phyloP scores from a whole-genome alignment of 1,140 invertebrate genomes.

The Whitmania pigra region DNA sequence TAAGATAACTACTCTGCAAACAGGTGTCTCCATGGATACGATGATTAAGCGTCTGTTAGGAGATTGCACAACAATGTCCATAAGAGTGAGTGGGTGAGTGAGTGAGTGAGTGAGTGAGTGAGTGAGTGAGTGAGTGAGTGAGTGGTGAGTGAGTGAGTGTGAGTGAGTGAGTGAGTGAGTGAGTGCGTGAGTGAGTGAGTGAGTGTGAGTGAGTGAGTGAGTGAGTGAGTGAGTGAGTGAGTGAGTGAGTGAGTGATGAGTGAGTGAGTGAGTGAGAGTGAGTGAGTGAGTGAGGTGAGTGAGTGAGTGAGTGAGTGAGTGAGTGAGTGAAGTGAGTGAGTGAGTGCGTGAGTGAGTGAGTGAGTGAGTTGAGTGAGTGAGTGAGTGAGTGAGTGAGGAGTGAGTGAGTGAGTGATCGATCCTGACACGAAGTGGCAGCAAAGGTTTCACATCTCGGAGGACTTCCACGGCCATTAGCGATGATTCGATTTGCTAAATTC shows the following conservation, averaged over 20 bases:
- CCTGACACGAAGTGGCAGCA: conserved; percentile 12
- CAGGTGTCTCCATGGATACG: too few species aligned
- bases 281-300: conserved; percentile 12
- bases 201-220: conserved; percentile 10
- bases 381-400: conserved; percentile 10
- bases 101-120: conserved; percentile 17
- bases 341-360: background rate
- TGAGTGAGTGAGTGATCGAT: conserved; percentile 12
- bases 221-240: conserved; percentile 4
- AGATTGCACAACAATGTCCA: conserved; percentile 11
- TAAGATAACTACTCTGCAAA: too few species aligned
- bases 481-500: too few species aligned
- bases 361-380: background rate
- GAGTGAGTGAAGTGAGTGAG: conserved; percentile 12
- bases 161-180: conserved; percentile 7
- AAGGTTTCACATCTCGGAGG: too few species aligned
- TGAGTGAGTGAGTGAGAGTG: background rate
- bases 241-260: conserved; percentile 14
- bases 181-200: background rate
- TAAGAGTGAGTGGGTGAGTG: conserved; percentile 16
- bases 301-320: conserved; percentile 18
- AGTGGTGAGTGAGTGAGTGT: conserved; percentile 10
- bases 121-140: conserved; percentile 19
- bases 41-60: background rate
- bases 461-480: too few species aligned